A percentile compares a stretch with the other conserved stretches of the same genome.
Conservation (phyloP, 2,113 vertebrate genomes). For the Ailurus styani region DNA sequence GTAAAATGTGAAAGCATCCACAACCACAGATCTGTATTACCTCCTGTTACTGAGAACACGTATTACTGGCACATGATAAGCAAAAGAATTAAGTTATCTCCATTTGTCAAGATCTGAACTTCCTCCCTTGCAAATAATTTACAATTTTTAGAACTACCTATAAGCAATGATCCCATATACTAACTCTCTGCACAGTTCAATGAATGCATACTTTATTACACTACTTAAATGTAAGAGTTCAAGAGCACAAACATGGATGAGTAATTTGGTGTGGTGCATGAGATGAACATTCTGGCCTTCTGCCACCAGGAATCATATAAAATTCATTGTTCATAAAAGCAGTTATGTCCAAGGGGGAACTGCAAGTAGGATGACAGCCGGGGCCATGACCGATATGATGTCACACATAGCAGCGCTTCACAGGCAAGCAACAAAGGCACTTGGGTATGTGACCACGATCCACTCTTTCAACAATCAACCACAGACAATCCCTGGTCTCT, state of each 20-base stretch:
- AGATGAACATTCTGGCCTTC: slow-evolving; percentile 7
- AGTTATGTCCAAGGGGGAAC: not conserved
- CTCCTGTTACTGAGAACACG: not conserved
- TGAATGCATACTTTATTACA: not conserved
- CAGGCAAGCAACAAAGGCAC: not conserved
- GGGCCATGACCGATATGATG: not conserved
- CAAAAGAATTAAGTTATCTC: not conserved
- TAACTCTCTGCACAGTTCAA: not conserved
- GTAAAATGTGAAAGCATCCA: not conserved
- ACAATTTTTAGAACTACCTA: not conserved
- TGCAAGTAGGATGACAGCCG: not conserved
- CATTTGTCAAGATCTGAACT: not conserved
- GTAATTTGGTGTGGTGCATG: not conserved
- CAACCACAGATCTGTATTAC: not conserved
- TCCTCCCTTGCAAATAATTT: not conserved
- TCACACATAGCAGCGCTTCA: not conserved
- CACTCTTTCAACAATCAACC: not conserved
- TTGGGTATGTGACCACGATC: not conserved
- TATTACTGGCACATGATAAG: not conserved
- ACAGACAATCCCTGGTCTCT: not conserved
- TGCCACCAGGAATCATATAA: not conserved
- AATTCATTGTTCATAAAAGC: not conserved
- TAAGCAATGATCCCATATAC: not conserved
- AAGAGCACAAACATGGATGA: not conserved
- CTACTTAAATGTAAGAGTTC: not conserved